Percentiles rank a stretch among this genome's conserved stretches.
These are phyloP conservation scores for Paratrypauchen microcephalus DNA, from an alignment of 2,797 vertebrate genomes.

Conservation along the genomic window DNA sequence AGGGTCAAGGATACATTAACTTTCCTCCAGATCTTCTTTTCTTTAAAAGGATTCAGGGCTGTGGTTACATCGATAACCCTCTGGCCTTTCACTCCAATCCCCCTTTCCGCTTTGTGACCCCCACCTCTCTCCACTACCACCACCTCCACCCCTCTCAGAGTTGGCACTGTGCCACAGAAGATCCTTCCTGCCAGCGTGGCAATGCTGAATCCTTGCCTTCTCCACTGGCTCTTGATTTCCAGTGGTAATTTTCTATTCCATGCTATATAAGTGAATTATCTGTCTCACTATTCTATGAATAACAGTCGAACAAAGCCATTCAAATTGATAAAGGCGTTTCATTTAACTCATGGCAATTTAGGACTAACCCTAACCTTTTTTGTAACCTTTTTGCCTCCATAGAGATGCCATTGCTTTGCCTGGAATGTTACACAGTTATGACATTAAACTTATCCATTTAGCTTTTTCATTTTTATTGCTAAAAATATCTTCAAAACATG, in stretches of 20 bases:
- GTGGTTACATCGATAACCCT: constrained; percentile 49
- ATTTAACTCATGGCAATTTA: background rate
- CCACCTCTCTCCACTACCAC: background rate
- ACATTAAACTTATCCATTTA: too few relatives aligned
- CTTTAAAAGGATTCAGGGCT: constrained; percentile 35
- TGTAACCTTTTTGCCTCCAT: background rate
- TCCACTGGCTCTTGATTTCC: constrained; percentile 45
- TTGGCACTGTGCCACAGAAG: constrained; percentile 69
- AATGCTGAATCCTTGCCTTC: constrained; percentile 69
- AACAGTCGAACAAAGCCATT: too few relatives aligned
- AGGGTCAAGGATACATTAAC: constrained; percentile 64
- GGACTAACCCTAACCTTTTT: too few relatives aligned
- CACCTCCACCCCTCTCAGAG: constrained; percentile 14
- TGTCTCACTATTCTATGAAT: too few relatives aligned
- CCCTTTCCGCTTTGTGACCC: constrained; percentile 25
- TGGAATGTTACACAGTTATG: too few relatives aligned
- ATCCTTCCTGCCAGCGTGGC: constrained; percentile 81
- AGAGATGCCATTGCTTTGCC: too few relatives aligned
- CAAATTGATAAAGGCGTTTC: too few relatives aligned
- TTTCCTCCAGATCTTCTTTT: constrained; percentile 49
- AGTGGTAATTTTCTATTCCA: constrained; percentile 6
- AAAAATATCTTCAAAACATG: too few relatives aligned
- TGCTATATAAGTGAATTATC: background rate
- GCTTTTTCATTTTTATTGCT: too few relatives aligned
- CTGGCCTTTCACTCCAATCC: constrained; percentile 31